Evolutionary conservation across 2,888 invertebrate species (phyloP), one percentile per base, ranked within the genome.

Genomic region (Drosophila siamana): DNA sequence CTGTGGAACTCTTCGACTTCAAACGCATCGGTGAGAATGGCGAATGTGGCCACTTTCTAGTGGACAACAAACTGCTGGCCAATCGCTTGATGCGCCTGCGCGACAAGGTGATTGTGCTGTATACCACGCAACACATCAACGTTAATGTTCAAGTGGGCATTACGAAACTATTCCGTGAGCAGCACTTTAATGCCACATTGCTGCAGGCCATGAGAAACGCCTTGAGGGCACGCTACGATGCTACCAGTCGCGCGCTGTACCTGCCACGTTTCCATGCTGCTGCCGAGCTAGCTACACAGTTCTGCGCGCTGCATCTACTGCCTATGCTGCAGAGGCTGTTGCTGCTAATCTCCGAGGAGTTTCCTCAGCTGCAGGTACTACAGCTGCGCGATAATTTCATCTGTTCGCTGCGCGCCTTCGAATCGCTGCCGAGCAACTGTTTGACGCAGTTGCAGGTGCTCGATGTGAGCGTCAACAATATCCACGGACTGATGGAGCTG

Each of bases 31-130:
- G 30, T 3, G 36, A 43, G 0, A 26, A 44, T 0, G 44, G 51
- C 0, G 36, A 38, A 0, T 0, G 22, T 1, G 61, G 15, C 0
- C 41, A 61, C 13, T 80, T 78, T 7, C 30, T 66, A 4, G 40
- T 80, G 6, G 78, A 80, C 43, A 75, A 61, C 43, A 16, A 41
- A 5, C 40, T 80, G 4, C n/a, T 33, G 16, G 80, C 75, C 11
- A 78, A 78, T 40, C 72, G 80, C 0, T 22, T 80, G 5, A 57
- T 22, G 2, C 69, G 80, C 0, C 47, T 78, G 0, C 33, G 30
- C 1, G 38, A 41, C 0, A 56, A 66, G 7, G 48, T 73, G 0
- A 33, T 48, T 9, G 19, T 67, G 2, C 43, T 73, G 2, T 69
- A 50, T 24, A 71, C 47, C 1, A 59, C 47, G 13, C 43, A 56